A percentile compares a stretch with the other conserved stretches of the same genome.
These are phyloP conservation scores for Hypsopygia costalis DNA, from an alignment of 2,888 invertebrate species.

Conservation along the genomic window DNA sequence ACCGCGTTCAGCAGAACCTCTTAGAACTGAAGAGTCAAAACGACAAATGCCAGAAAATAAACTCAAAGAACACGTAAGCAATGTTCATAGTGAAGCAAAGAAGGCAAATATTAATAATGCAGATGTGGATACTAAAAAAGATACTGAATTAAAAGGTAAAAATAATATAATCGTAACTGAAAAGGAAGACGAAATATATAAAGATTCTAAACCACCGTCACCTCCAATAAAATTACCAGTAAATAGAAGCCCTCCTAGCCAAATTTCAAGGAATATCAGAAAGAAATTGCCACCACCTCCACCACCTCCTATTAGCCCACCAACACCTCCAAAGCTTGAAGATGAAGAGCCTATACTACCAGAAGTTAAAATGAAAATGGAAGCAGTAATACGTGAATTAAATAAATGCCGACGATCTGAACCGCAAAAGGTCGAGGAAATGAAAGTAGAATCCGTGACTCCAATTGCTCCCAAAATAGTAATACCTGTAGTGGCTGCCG, in stretches of 20 bases:
- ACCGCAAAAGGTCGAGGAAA: constrained; percentile 45
- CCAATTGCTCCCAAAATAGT: constrained; percentile 63
- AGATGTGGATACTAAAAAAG: constrained; percentile 12
- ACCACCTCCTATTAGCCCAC: constrained; percentile 47
- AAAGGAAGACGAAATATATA: constrained; percentile 16
- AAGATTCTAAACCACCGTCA: constrained; percentile 1
- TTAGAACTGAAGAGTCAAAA: constrained; percentile 27
- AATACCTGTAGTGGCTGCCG: constrained; percentile 68
- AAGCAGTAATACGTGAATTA: constrained; percentile 81
- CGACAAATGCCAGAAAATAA: constrained; percentile 19
- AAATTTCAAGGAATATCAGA: constrained; percentile 54
- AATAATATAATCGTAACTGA: constrained; percentile 15
- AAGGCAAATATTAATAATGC: constrained; percentile 23
- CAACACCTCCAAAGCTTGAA: constrained; percentile 20
- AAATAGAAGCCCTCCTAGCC: constrained; percentile 48
- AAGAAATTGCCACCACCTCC: constrained; percentile 72
- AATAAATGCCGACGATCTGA: constrained; percentile 63
- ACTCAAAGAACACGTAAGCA: constrained; percentile 15
- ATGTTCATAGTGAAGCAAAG: constrained; percentile 13
- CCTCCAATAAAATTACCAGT: constrained; percentile 29
- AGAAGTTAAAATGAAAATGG: constrained; percentile 81
- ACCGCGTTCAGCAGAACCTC: constrained; percentile 30
- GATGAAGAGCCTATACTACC: constrained; percentile 63
- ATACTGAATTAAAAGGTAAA: constrained; percentile 6
- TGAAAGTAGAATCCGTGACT: constrained; percentile 43